Base-by-base conservation (phyloP, 2,113 vertebrate genomes). In the Tachysurus fulvidraco region DNA sequence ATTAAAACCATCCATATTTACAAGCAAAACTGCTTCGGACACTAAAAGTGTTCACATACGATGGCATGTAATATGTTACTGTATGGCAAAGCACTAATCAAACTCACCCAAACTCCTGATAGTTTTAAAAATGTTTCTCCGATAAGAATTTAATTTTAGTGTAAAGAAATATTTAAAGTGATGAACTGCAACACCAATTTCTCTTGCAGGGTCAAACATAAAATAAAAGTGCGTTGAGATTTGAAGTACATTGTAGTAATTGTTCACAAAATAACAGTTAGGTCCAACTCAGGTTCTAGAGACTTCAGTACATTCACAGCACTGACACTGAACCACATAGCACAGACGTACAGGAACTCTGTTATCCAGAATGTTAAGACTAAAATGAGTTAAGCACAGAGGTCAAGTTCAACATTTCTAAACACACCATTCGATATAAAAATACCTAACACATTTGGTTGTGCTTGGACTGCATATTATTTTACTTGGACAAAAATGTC, bases 401-500 rank as follows among this genome's bases (percentile, higher is more conserved):
- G 17, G 16, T 71, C 36, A 71, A 21, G 17, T 71, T 71, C 30
- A 21, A 9, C 16, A 30, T 41, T 71, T 41, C 67, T 71, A 71
- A 12, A 74, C 71, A 25, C 8, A 28, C 52, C 13, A 65, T 67
- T 83, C 5, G 12, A 19, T 54, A 13, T 23, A 52, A 83, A n/a
- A 50, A 52, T 23, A 52, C 25, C 36, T 54, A 54, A 83, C 2
- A 36, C 7, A 57, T 17, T 12, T 10, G n/a, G 28, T 41, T 80
- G 16, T 1, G 4, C 54, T 57, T 59, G 14, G 17, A 78, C 8
- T 36, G 77, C 19, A 67, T 52, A 54, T 67, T 16, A 16, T 80
- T 83, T 67, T 69, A 28, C 44, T 84, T 57, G 30, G 28, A 73
- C 36, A 59, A 59, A 44, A 64, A 41, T 84, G 65, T 84, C 67